These are phyloP conservation scores for Nomada ferruginata DNA, from an alignment of 2,888 invertebrate species.

Conservation along the genomic window DNA sequence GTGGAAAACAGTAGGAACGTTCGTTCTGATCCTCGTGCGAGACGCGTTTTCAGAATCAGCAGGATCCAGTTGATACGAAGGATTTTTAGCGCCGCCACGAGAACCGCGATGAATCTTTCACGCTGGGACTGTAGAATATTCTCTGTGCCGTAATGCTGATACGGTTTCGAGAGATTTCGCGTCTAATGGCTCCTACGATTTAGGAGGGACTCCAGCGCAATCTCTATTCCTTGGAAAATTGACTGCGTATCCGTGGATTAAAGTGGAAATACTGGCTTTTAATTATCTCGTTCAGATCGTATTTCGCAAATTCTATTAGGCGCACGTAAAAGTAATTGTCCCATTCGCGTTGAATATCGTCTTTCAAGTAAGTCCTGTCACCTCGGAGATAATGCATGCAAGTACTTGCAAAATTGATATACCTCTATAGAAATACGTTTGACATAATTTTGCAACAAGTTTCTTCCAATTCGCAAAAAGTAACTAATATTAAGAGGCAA, in stretches of 20 bases:
- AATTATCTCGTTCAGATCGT: background rate
- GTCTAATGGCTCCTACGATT: background rate
- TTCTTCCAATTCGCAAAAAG: too few species aligned
- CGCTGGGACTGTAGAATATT: background rate
- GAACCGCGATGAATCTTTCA: slow-evolving; percentile 14
- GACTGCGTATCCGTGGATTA: too few species aligned
- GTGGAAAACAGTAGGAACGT: slow-evolving; percentile 1
- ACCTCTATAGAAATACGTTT: too few species aligned
- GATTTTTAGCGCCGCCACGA: slow-evolving; percentile 9
- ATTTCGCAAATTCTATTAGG: too few species aligned
- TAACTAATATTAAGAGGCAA: too few species aligned
- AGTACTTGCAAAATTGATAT: too few species aligned
- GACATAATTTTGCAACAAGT: too few species aligned
- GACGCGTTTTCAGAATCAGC: background rate
- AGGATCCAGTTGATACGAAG: background rate
- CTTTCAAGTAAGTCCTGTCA: too few species aligned
- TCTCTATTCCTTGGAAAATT: background rate
- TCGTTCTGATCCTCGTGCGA: background rate
- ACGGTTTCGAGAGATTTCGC: slow-evolving; percentile 7
- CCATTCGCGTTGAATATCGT: too few species aligned
- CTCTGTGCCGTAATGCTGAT: slow-evolving; percentile 2
- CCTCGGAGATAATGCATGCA: too few species aligned
- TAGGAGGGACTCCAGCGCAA: background rate
- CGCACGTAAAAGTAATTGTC: too few species aligned
- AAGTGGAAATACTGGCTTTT: background rate